phyloP scores from a whole-genome alignment of 2,113 vertebrate genomes.

The Papio anubis region DNA sequence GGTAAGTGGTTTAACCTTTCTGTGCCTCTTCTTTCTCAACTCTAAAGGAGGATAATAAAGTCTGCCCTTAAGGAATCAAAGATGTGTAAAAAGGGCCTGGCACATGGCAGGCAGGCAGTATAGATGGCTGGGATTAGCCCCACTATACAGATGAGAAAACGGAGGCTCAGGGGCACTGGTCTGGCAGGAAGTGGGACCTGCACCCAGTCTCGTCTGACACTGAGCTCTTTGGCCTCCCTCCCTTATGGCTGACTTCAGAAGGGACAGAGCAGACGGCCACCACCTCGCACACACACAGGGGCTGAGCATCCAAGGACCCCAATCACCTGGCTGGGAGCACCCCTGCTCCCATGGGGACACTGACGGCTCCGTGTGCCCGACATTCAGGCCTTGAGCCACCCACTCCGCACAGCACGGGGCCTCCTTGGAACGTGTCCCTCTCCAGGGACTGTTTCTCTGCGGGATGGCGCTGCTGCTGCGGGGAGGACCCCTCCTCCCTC shows the following conservation, averaged over 20 bases:
- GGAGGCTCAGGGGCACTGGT: background rate
- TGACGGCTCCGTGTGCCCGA: rapidly evolving
- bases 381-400: no score
- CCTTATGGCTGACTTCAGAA: background rate
- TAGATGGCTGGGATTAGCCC: background rate
- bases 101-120: background rate
- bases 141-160: background rate
- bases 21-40: background rate
- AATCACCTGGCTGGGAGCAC: no score
- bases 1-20: background rate
- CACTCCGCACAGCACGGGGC: rapidly evolving
- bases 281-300: background rate
- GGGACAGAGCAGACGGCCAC: background rate
- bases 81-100: background rate
- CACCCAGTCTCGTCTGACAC: background rate
- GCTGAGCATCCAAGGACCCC: background rate
- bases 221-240: background rate
- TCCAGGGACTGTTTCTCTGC: rapidly evolving
- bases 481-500: background rate
- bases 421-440: rapidly evolving
- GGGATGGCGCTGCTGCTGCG: rapidly evolving
- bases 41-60: no score
- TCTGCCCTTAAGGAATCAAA: no score
- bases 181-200: no score
- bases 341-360: background rate